Conservation (phyloP, 2,888 invertebrate genomes). For the Drosophila pegasa region DNA sequence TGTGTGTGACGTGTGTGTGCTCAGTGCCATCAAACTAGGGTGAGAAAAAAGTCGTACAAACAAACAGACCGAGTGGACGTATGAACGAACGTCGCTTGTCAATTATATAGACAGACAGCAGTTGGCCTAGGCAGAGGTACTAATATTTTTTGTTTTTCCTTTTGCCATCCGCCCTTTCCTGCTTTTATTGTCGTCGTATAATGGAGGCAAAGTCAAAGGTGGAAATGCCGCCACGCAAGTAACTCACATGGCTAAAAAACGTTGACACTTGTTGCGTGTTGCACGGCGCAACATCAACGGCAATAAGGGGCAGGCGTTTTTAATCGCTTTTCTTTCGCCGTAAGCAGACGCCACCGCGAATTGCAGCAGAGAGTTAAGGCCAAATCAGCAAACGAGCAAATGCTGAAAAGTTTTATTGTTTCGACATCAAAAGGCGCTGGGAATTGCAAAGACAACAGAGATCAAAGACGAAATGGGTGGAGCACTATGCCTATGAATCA, state of each 20-base stretch:
- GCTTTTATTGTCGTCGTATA: constrained; percentile 70
- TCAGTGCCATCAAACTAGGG: constrained; percentile 64
- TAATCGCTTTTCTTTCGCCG: constrained; percentile 47
- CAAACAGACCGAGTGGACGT: constrained; percentile 59
- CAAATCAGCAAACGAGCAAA: constrained; percentile 26
- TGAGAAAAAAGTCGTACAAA: constrained; percentile 74
- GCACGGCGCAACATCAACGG: constrained; percentile 29
- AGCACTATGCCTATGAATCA: constrained; percentile 53
- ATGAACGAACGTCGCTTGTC: constrained; percentile 35
- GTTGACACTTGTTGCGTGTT: constrained; percentile 79
- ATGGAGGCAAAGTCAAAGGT: constrained; percentile 65
- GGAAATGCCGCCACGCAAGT: constrained; percentile 54
- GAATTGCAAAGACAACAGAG: constrained; percentile 72
- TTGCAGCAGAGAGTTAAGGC: constrained; percentile 38
- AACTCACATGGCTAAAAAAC: constrained; percentile 53
- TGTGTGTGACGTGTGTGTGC: constrained; percentile 36
- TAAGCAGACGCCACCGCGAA: constrained; percentile 59
- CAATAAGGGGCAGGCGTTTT: background rate
- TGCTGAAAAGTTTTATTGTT: constrained; percentile 64
- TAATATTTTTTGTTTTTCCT: constrained; percentile 15
- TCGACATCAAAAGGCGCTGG: constrained; percentile 63
- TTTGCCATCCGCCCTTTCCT: constrained; percentile 31
- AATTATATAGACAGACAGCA: constrained; percentile 76
- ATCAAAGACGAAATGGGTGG: constrained; percentile 59
- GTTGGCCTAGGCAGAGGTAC: constrained; percentile 57